A percentile compares a stretch with the other conserved stretches of the same genome.
These are phyloP conservation scores for Fabriciana adippe DNA, from an alignment of 2,888 invertebrate genomes.

Conservation along the genomic window DNA sequence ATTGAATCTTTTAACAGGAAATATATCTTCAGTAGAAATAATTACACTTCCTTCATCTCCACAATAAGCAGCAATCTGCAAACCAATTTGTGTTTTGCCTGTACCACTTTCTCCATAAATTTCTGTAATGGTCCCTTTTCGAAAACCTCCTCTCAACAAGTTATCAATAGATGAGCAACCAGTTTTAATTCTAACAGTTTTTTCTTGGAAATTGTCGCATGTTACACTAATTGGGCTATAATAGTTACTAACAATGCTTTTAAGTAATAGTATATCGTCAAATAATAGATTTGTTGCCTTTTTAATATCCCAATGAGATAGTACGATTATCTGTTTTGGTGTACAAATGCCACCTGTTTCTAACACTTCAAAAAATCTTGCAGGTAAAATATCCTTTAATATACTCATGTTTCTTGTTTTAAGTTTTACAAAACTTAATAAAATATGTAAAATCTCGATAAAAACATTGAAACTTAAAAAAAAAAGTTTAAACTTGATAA, in stretches of 20 bases:
- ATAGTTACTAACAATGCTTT: slow-evolving; percentile 55
- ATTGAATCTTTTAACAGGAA: slow-evolving; percentile 71
- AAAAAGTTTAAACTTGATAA: too few species aligned
- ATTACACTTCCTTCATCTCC: slow-evolving; percentile 84
- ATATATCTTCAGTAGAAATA: slow-evolving; percentile 89
- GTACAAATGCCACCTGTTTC: slow-evolving; percentile 64
- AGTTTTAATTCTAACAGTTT: slow-evolving; percentile 56
- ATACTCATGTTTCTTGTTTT: slow-evolving; percentile 29
- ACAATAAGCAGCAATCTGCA: slow-evolving; percentile 86
- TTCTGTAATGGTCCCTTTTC: slow-evolving; percentile 87
- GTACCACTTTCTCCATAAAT: slow-evolving; percentile 90
- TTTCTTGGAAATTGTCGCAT: slow-evolving; percentile 48
- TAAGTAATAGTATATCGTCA: slow-evolving; percentile 60
- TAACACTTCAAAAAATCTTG: slow-evolving; percentile 56
- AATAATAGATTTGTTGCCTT: slow-evolving; percentile 60
- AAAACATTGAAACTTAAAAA: neutral
- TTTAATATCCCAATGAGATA: slow-evolving; percentile 65
- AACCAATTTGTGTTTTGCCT: slow-evolving; percentile 91
- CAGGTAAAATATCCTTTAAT: slow-evolving; percentile 50
- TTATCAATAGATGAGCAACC: slow-evolving; percentile 84
- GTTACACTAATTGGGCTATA: slow-evolving; percentile 49
- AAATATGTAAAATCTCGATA: neutral
- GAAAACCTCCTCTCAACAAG: slow-evolving; percentile 86
- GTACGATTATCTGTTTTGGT: slow-evolving; percentile 57
- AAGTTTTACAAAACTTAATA: neutral